Evolutionary conservation across 53 echinoderm and acorn worm genomes (phyloP).

Genomic region (Glandiceps talaboti): DNA sequence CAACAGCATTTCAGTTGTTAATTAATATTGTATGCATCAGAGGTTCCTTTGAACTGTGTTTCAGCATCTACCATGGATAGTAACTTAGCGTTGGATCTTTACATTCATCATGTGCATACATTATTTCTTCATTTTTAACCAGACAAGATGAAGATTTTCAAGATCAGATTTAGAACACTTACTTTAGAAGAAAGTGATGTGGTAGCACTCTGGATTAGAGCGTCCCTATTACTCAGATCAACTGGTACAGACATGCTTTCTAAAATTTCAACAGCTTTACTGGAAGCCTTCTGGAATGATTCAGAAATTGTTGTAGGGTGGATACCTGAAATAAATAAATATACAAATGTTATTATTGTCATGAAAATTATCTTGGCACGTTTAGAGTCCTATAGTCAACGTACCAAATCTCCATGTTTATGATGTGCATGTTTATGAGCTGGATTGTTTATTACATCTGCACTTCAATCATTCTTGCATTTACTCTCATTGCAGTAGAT

Average conservation of each 20-base stretch:
- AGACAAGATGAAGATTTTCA: background rate
- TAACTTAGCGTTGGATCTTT: conserved; percentile 14
- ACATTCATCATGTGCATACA: conserved; percentile 4
- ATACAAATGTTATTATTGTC: too few relatives aligned
- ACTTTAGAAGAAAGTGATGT: conserved; percentile 92
- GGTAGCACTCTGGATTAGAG: conserved; percentile 73
- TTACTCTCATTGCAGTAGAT: too few relatives aligned
- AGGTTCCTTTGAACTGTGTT: background rate
- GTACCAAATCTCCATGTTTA: too few relatives aligned
- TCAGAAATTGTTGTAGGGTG: conserved; percentile 95
- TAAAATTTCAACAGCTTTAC: conserved; percentile 72
- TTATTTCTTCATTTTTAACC: background rate
- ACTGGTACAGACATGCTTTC: conserved; percentile 54
- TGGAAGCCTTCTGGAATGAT: conserved; percentile 64
- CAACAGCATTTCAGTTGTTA: too few relatives aligned
- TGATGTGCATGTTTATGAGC: too few relatives aligned
- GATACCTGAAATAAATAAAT: conserved; percentile 64
- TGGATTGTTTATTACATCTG: background rate
- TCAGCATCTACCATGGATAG: background rate
- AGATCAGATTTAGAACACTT: background rate
- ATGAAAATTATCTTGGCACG: too few relatives aligned
- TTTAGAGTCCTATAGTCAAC: too few relatives aligned
- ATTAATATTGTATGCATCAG: background rate
- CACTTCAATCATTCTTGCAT: too few relatives aligned
- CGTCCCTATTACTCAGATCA: conserved; percentile 57